These are phyloP conservation scores for Steatornis caripensis DNA, from an alignment of 2,113 vertebrate genomes.

Conservation along the genomic window DNA sequence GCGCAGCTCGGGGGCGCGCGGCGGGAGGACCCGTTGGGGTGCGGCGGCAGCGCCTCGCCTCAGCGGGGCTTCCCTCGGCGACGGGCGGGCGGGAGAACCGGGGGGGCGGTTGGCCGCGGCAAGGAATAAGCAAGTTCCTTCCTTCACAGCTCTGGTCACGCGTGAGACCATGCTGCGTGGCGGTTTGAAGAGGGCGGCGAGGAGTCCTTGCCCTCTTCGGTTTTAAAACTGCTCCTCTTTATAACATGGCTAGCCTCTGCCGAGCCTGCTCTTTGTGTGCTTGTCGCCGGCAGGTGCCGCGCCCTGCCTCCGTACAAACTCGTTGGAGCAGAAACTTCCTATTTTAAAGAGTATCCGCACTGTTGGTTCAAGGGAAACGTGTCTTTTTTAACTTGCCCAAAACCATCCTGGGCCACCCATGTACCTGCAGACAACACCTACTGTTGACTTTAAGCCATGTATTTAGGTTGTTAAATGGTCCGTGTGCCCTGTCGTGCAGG, in stretches of 20 bases:
- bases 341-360: neutral
- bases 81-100: too few species aligned
- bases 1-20: neutral
- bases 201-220: fast-evolving
- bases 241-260: fast-evolving
- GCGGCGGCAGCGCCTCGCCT: neutral
- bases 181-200: neutral
- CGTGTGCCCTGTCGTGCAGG: neutral
- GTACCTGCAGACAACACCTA: neutral
- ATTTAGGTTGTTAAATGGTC: neutral
- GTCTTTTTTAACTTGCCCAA: neutral
- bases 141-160: neutral
- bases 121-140: fast-evolving
- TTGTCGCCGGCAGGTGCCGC: fast-evolving
- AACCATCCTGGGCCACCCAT: fast-evolving
- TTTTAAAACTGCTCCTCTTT: fast-evolving
- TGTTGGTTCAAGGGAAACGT: neutral
- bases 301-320: fast-evolving
- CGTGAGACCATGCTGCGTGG: fast-evolving
- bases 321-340: neutral
- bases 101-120: neutral
- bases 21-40: too few species aligned
- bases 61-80: neutral
- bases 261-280: fast-evolving
- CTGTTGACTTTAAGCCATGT: neutral